phyloP scores from a whole-genome alignment of 2,888 invertebrate species.

The Macrosoma leucophasiata region DNA sequence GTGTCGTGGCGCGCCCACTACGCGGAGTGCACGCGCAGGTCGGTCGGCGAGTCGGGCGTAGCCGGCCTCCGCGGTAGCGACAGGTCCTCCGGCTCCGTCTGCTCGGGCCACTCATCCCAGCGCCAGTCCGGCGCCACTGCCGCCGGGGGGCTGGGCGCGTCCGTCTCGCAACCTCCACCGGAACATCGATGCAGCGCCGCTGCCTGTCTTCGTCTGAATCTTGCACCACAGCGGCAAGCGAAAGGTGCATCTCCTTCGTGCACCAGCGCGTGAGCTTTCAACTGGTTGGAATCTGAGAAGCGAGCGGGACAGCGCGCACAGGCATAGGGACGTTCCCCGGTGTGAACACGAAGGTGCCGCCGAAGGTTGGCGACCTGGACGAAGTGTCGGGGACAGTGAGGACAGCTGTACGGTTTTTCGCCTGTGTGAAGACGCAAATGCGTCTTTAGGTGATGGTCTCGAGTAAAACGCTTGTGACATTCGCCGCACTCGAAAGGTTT shows the following conservation, averaged over 20 bases:
- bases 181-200: conserved; percentile 90
- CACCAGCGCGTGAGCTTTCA: conserved; percentile 91
- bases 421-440: conserved; percentile 95
- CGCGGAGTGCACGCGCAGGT: conserved; percentile 69
- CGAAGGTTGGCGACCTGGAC: conserved; percentile 95
- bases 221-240: conserved; percentile 86
- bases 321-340: conserved; percentile 92
- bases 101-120: conserved; percentile 81
- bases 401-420: conserved; percentile 94
- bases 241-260: conserved; percentile 95
- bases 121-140: conserved; percentile 59
- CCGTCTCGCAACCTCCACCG: conserved; percentile 54
- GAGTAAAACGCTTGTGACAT: conserved; percentile 93
- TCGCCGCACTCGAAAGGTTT: conserved; percentile 95
- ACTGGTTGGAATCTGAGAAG: conserved; percentile 94
- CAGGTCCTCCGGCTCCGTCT: conserved; percentile 94
- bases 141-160: conserved; percentile 65
- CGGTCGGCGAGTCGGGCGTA: conserved; percentile 69
- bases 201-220: conserved; percentile 91
- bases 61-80: conserved; percentile 79
- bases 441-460: conserved; percentile 95
- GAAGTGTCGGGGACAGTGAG: conserved; percentile 93
- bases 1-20: conserved; percentile 50
- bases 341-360: conserved; percentile 92
- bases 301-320: conserved; percentile 90